Percentiles rank a stretch among this genome's conserved stretches.
These are phyloP conservation scores for Gavialis gangeticus DNA, from an alignment of 2,113 vertebrate genomes.

Conservation along the genomic window DNA sequence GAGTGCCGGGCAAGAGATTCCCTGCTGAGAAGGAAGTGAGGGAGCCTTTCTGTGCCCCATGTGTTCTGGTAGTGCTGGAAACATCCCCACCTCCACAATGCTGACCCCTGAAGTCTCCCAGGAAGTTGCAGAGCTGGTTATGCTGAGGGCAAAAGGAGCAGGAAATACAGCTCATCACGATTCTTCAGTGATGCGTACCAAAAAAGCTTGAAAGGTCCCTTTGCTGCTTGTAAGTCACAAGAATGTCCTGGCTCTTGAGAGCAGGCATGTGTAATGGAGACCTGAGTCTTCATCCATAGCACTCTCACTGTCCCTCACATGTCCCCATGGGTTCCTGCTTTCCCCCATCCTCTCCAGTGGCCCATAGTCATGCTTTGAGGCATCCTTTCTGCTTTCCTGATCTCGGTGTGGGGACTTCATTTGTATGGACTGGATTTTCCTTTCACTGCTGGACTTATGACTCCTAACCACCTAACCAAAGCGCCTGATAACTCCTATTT, in stretches of 20 bases:
- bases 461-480: background rate
- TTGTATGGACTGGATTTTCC: background rate
- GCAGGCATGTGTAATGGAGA: background rate
- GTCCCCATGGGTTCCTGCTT: accelerated
- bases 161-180: background rate
- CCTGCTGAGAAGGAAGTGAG: background rate
- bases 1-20: background rate
- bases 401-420: background rate
- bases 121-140: background rate
- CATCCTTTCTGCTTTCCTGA: background rate
- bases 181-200: background rate
- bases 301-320: too few relatives aligned
- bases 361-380: background rate
- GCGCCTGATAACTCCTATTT: background rate
- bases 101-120: background rate
- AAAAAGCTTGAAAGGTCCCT: background rate
- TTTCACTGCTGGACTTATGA: conserved; percentile 43
- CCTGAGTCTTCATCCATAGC: background rate
- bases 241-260: background rate
- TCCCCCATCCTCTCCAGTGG: background rate
- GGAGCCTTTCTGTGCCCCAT: background rate
- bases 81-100: background rate
- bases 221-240: background rate
- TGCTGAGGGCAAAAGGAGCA: background rate
- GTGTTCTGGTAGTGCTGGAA: background rate